A percentile compares a stretch with the other conserved stretches of the same genome.
These are phyloP conservation scores for Montipora capricornis DNA, from an alignment of 64 coral and sea anemone genomes.

Conservation along the genomic window DNA sequence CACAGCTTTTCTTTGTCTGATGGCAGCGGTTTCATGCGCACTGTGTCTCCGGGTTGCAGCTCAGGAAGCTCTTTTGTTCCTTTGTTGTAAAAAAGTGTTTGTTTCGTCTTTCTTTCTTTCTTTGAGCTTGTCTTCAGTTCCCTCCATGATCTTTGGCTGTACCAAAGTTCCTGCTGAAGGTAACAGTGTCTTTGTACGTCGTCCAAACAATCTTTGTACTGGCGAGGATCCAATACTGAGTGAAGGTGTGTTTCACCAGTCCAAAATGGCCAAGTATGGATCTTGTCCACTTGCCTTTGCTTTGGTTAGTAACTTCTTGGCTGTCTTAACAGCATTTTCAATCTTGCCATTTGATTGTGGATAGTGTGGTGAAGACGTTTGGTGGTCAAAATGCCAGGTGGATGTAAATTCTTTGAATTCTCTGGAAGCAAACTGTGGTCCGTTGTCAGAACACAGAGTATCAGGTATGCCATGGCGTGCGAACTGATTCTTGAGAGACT, in stretches of 20 bases:
- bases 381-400: slow-evolving; percentile 53
- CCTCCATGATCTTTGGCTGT: background rate
- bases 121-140: background rate
- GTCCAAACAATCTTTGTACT: slow-evolving; percentile 28
- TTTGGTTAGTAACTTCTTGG: slow-evolving; percentile 56
- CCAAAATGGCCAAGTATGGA: slow-evolving; percentile 26
- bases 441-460: slow-evolving; percentile 39
- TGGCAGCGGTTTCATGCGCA: background rate
- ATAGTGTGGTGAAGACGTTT: slow-evolving; percentile 17
- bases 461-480: slow-evolving; percentile 57
- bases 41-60: background rate
- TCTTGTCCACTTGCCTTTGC: slow-evolving; percentile 37
- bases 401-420: background rate
- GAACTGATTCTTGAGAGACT: slow-evolving; percentile 47
- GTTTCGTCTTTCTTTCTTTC: slow-evolving; percentile 16
- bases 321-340: slow-evolving; percentile 38
- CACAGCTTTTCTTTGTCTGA: background rate
- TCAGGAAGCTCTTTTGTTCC: background rate
- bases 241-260: slow-evolving; percentile 6
- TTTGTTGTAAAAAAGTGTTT: background rate
- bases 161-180: background rate
- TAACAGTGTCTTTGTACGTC: background rate
- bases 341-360: slow-evolving; percentile 57
- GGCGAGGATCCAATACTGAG: slow-evolving; percentile 1
- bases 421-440: slow-evolving; percentile 1